phyloP scores from a whole-genome alignment of 2,797 vertebrate species.

The Antennarius maculatus region DNA sequence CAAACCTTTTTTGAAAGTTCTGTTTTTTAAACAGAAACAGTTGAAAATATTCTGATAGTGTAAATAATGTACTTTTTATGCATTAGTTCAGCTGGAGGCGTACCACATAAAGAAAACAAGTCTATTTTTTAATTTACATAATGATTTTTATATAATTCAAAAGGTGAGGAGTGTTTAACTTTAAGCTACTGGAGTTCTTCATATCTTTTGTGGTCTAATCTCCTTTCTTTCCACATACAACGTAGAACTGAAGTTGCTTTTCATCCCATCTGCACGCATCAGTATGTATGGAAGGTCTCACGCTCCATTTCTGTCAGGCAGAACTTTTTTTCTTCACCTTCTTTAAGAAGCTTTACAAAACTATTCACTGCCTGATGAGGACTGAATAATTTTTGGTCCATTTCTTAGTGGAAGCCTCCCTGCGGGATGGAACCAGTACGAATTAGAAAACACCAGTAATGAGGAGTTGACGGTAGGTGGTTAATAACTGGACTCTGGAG shows the following conservation, averaged over 20 bases:
- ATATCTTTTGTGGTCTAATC: background rate
- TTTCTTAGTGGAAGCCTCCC: conserved; percentile 28
- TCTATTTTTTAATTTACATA: no score
- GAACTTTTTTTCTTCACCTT: background rate
- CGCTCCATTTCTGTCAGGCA: background rate
- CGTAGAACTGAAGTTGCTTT: background rate
- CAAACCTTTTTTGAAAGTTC: background rate
- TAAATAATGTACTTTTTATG: no score
- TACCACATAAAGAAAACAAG: no score
- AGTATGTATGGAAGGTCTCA: conserved; percentile 5
- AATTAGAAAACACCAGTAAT: conserved; percentile 40
- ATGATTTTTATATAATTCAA: background rate
- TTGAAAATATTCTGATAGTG: background rate
- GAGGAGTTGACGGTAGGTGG: conserved; percentile 43
- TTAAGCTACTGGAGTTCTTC: background rate
- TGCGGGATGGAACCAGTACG: conserved; percentile 22
- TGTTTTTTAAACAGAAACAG: no score
- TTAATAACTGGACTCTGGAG: conserved; percentile 61
- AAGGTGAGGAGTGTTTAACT: background rate
- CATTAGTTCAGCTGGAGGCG: no score
- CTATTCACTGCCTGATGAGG: conserved; percentile 23
- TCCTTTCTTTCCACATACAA: background rate
- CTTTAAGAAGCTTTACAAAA: conserved; percentile 35
- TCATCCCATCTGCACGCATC: conserved; percentile 8
- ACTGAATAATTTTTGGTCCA: conserved; percentile 38